Percentiles rank a stretch among this genome's conserved stretches.
phyloP scores from a whole-genome alignment of 2,113 vertebrate genomes.

The Gorsachius goisagi region DNA sequence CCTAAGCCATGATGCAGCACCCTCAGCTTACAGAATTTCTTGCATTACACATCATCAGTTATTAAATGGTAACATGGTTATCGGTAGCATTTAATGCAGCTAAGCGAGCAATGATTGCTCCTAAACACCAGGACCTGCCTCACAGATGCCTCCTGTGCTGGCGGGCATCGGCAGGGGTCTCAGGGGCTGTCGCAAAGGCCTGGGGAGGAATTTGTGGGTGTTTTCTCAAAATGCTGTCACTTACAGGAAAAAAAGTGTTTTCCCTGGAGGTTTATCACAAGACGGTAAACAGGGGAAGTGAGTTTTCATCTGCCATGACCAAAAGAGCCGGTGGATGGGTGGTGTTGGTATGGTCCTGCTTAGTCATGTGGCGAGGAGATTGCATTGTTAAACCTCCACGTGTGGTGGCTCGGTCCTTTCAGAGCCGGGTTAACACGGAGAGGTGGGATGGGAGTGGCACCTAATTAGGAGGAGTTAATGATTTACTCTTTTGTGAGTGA shows the following conservation, averaged over 20 bases:
- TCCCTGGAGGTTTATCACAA: not conserved
- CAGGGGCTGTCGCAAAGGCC: not conserved
- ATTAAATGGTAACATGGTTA: not conserved
- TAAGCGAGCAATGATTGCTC: not conserved
- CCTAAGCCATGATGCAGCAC: rapidly evolving
- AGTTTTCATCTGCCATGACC: not conserved
- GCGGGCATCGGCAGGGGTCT: not conserved
- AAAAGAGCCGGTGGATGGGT: not conserved
- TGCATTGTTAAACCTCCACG: not conserved
- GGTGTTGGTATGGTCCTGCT: not conserved
- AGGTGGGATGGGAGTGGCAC: conserved; percentile 8
- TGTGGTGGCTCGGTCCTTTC: not conserved
- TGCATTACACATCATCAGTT: not conserved
- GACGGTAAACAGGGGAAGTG: not conserved
- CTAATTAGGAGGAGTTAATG: conserved; percentile 31
- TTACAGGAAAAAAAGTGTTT: not conserved
- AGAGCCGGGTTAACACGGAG: not conserved
- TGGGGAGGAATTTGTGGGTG: not conserved
- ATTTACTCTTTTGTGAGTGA: conserved; percentile 1
- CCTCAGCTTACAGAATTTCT: not conserved
- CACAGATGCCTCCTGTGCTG: not conserved
- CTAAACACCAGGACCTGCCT: not conserved
- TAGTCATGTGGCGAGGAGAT: not conserved
- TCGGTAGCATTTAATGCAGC: not conserved
- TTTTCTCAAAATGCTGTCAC: not conserved